phyloP scores from a whole-genome alignment of 2,888 invertebrate species.

The Thumatha senex region DNA sequence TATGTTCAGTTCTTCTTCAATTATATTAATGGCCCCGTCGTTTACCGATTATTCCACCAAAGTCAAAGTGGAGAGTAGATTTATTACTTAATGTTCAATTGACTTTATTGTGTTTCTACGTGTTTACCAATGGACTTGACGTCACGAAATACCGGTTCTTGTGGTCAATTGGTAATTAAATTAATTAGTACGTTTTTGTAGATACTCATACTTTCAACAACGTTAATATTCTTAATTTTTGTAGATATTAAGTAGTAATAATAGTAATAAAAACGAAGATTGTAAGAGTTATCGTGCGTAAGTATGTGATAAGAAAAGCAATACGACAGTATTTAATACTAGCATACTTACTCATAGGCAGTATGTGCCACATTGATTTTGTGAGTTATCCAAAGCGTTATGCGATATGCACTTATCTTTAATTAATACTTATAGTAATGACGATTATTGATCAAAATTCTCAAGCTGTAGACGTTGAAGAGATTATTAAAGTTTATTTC shows the following conservation, averaged over 20 bases:
- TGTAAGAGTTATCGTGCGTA: slow-evolving; percentile 38
- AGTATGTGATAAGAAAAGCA: slow-evolving; percentile 61
- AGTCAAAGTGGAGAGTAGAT: no score
- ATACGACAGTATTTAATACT: slow-evolving; percentile 64
- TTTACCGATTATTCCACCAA: no score
- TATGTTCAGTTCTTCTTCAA: no score
- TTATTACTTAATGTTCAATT: no score
- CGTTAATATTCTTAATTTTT: slow-evolving; percentile 29
- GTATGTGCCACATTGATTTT: slow-evolving; percentile 15
- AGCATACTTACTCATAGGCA: slow-evolving; percentile 29
- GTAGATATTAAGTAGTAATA: slow-evolving; percentile 26
- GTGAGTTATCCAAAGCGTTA: slow-evolving; percentile 25
- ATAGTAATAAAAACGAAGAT: slow-evolving; percentile 19
- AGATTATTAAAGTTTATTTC: slow-evolving; percentile 79
- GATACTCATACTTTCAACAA: slow-evolving; percentile 17
- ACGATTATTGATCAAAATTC: slow-evolving; percentile 50
- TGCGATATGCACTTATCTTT: slow-evolving; percentile 48
- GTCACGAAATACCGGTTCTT: slow-evolving; percentile 1
- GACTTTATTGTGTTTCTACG: no score
- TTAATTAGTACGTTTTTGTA: slow-evolving; percentile 25
- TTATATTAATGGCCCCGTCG: no score
- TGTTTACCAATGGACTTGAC: background rate
- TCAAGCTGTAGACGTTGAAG: slow-evolving; percentile 70
- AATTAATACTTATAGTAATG: slow-evolving; percentile 37
- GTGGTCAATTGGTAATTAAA: background rate